These are phyloP conservation scores for Epizoanthus stellaris DNA, from an alignment of 92 coral and sea anemone genomes.

Conservation along the genomic window DNA sequence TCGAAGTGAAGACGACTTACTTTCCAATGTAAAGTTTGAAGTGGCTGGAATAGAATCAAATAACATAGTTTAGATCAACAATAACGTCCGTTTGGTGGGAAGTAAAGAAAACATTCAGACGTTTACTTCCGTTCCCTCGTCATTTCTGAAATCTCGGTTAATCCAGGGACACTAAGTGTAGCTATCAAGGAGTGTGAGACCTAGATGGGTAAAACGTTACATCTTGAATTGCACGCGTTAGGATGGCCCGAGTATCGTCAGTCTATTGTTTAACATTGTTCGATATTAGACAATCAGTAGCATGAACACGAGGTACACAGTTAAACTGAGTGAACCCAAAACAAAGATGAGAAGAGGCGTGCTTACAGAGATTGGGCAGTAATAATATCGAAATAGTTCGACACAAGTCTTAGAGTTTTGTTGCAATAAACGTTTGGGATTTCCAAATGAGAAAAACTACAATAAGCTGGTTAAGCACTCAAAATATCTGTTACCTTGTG, in stretches of 20 bases:
- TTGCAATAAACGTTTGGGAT: not conserved
- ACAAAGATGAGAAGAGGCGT: not conserved
- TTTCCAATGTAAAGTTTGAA: not conserved
- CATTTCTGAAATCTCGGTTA: no score
- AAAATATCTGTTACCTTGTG: slow-evolving; percentile 20
- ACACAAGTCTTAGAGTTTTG: no score
- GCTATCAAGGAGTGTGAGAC: no score
- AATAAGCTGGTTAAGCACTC: not conserved
- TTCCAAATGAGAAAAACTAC: not conserved
- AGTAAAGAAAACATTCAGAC: not conserved
- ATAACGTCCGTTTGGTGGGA: not conserved
- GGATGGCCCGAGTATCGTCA: no score
- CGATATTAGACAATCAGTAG: no score
- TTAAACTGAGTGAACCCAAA: not conserved
- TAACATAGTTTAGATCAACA: not conserved
- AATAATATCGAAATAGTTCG: not conserved
- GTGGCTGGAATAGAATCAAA: not conserved
- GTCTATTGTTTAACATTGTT: no score
- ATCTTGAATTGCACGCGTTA: no score
- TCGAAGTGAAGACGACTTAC: not conserved
- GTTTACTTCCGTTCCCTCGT: not conserved
- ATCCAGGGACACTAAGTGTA: no score
- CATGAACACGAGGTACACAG: not conserved
- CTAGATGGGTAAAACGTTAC: no score
- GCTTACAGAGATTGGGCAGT: not conserved